phyloP scores from a whole-genome alignment of 1,140 invertebrate genomes.

The Trachelipus rathkii region DNA sequence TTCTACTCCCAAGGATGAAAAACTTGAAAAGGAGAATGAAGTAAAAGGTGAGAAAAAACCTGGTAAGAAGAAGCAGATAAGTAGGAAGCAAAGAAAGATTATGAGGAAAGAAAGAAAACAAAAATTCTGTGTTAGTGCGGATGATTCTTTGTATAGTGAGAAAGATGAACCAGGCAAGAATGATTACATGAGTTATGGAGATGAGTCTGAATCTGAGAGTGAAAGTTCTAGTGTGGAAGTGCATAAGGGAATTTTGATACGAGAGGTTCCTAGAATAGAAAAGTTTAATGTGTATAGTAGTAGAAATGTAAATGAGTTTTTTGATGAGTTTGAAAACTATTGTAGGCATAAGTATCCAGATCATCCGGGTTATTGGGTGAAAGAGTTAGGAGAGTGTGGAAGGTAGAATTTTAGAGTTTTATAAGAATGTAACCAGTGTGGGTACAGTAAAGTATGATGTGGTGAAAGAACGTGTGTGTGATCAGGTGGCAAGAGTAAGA shows the following conservation, averaged over 20 bases:
- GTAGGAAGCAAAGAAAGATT: too few relatives aligned
- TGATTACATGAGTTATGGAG: background rate
- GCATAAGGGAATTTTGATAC: background rate
- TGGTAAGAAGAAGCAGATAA: too few relatives aligned
- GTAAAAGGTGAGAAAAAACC: too few relatives aligned
- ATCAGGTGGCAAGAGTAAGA: background rate
- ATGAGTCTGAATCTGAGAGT: background rate
- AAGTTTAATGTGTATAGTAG: background rate
- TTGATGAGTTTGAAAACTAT: background rate
- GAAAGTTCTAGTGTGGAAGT: background rate
- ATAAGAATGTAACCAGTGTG: background rate
- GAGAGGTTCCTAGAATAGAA: background rate
- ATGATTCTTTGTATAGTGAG: background rate
- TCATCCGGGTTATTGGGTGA: background rate
- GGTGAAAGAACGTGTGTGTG: background rate
- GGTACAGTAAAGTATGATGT: background rate
- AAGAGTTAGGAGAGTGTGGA: background rate
- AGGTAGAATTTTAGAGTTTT: background rate
- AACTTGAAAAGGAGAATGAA: too few relatives aligned
- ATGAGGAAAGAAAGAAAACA: too few relatives aligned
- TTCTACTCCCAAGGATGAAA: too few relatives aligned
- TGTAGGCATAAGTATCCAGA: background rate
- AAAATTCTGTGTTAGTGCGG: background rate
- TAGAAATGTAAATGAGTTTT: background rate
- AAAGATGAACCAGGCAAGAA: background rate